Evolutionary conservation across 2,888 invertebrate genomes (phyloP).

Genomic region (Chymomyza caudatula): DNA sequence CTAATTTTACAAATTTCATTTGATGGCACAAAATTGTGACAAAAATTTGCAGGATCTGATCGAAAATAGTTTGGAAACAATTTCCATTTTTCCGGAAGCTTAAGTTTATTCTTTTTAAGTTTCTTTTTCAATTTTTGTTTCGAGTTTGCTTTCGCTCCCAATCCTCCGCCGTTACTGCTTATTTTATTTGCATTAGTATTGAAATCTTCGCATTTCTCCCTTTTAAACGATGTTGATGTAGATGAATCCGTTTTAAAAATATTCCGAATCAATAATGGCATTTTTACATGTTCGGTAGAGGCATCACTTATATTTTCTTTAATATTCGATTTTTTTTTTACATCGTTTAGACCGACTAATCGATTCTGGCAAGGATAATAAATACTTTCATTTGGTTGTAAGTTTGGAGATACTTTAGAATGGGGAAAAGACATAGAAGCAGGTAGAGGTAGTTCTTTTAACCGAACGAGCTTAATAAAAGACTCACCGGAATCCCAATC

Average conservation of each 20-base stretch:
- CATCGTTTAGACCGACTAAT: slow-evolving; percentile 9
- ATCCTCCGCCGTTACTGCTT: not conserved
- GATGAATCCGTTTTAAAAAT: slow-evolving; percentile 8
- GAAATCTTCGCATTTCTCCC: not conserved
- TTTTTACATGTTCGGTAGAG: not conserved
- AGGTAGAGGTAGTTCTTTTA: slow-evolving; percentile 49
- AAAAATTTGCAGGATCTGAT: slow-evolving; percentile 67
- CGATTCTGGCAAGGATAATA: not conserved
- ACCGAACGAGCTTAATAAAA: slow-evolving; percentile 52
- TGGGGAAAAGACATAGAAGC: slow-evolving; percentile 54
- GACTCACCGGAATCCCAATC: slow-evolving; percentile 79
- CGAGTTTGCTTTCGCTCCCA: slow-evolving; percentile 11
- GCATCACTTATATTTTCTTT: slow-evolving; percentile 9
- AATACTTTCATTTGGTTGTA: slow-evolving; percentile 7
- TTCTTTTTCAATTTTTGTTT: slow-evolving; percentile 53
- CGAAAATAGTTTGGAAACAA: slow-evolving; percentile 67
- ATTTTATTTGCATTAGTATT: not conserved
- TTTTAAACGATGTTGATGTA: not conserved
- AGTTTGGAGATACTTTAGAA: slow-evolving; percentile 38
- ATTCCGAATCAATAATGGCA: slow-evolving; percentile 16
- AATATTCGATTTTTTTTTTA: slow-evolving; percentile 15
- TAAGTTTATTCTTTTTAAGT: slow-evolving; percentile 55
- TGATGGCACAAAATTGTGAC: slow-evolving; percentile 66
- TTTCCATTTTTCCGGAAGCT: slow-evolving; percentile 54
- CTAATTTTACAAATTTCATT: slow-evolving; percentile 62